Percentiles rank a stretch among this genome's conserved stretches.
Evolutionary conservation across 2,113 vertebrate genomes (phyloP).

Genomic region (Oreochromis aureus): DNA sequence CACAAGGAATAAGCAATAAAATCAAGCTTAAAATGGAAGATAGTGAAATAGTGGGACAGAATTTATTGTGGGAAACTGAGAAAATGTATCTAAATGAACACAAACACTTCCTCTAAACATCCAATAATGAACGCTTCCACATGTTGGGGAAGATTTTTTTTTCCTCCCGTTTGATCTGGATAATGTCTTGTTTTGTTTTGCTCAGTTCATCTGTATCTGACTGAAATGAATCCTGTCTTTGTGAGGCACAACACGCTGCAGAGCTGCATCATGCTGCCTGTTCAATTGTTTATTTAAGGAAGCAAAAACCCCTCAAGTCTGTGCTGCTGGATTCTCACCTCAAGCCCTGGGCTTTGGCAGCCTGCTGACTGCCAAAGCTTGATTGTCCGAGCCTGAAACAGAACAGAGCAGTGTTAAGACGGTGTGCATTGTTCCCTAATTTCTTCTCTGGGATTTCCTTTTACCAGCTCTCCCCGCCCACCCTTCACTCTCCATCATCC

Average conservation of each 20-base stretch:
- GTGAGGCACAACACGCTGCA: neutral
- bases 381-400: constrained; percentile 29
- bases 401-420: constrained; percentile 17
- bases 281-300: constrained; percentile 48
- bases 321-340: constrained; percentile 43
- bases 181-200: neutral
- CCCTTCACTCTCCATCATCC: constrained; percentile 38
- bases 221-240: constrained; percentile 10
- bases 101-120: neutral
- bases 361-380: constrained; percentile 1
- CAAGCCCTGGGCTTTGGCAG: constrained; percentile 28
- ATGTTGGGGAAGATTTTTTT: neutral
- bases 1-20: neutral
- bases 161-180: neutral
- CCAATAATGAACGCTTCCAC: neutral
- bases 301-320: constrained; percentile 6
- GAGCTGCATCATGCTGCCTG: neutral
- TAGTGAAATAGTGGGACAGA: neutral
- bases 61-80: neutral
- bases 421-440: constrained; percentile 61
- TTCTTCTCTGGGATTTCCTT: constrained; percentile 67
- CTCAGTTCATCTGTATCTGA: neutral
- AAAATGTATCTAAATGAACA: neutral
- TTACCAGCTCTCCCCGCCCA: constrained; percentile 16
- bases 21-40: neutral